These are phyloP conservation scores for Phrynocephalus versicolor DNA, from an alignment of 2,113 vertebrate species.

Conservation along the genomic window DNA sequence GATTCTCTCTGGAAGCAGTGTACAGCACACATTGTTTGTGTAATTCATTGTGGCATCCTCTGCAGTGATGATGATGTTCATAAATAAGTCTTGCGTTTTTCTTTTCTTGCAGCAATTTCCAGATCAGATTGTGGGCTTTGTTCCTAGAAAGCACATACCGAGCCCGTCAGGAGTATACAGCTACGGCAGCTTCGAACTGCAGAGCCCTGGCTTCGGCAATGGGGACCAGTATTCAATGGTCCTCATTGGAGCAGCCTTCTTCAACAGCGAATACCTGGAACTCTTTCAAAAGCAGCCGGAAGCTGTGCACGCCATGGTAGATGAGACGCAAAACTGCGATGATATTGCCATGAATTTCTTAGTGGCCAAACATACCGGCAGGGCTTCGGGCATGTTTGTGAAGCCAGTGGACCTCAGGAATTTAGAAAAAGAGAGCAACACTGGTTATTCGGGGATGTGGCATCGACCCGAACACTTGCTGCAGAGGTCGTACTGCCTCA, in stretches of 20 bases:
- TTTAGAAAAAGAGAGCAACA: slow-evolving; percentile 88
- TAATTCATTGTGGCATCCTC: neutral
- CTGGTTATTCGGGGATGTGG: slow-evolving; percentile 94
- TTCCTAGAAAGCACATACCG: slow-evolving; percentile 90
- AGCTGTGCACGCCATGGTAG: slow-evolving; percentile 82
- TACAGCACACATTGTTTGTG: neutral
- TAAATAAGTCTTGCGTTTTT: neutral
- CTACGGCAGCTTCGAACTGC: slow-evolving; percentile 91
- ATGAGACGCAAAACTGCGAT: slow-evolving; percentile 94
- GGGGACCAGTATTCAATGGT: slow-evolving; percentile 95
- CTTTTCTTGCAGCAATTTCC: slow-evolving; percentile 87
- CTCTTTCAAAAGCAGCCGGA: slow-evolving; percentile 86
- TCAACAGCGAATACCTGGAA: slow-evolving; percentile 84
- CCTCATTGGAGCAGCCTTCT: slow-evolving; percentile 92
- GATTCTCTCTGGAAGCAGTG: neutral
- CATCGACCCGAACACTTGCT: slow-evolving; percentile 90
- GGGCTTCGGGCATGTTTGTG: slow-evolving; percentile 87
- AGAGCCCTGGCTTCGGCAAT: slow-evolving; percentile 78
- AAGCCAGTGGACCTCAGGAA: slow-evolving; percentile 90
- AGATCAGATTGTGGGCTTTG: slow-evolving; percentile 95
- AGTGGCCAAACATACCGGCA: slow-evolving; percentile 77
- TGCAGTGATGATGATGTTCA: neutral
- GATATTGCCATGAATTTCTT: slow-evolving; percentile 94
- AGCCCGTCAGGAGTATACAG: slow-evolving; percentile 85
- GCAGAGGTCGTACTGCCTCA: slow-evolving; percentile 92